A percentile compares a stretch with the other conserved stretches of the same genome.
phyloP scores from a whole-genome alignment of 2,113 vertebrate genomes.

The Hylia prasina region DNA sequence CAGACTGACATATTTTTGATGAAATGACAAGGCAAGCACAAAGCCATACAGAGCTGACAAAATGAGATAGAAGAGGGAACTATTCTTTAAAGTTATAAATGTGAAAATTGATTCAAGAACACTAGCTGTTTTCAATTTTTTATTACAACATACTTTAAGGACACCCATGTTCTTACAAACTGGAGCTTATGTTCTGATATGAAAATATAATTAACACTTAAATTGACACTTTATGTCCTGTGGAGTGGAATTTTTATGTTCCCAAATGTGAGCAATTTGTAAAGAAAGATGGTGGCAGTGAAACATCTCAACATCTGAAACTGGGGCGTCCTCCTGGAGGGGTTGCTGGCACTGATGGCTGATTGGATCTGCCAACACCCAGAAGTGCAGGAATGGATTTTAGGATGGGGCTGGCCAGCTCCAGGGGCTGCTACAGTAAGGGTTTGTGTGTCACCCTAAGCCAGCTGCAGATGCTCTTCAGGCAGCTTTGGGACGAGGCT shows the following conservation, averaged over 20 bases:
- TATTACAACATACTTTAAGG: constrained; percentile 54
- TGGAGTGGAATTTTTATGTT: not conserved
- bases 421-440: not conserved
- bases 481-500: not conserved
- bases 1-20: constrained; percentile 16
- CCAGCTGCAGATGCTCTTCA: not conserved
- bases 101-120: constrained; percentile 71
- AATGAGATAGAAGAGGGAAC: constrained; percentile 35
- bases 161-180: constrained; percentile 52
- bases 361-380: not conserved
- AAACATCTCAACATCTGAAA: not conserved
- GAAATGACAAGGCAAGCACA: constrained; percentile 31
- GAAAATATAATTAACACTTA: constrained; percentile 71
- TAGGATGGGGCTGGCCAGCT: not conserved
- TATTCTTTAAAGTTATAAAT: constrained; percentile 57
- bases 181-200: constrained; percentile 52
- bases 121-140: constrained; percentile 67
- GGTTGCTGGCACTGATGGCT: not conserved
- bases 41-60: constrained; percentile 3
- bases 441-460: not conserved
- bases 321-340: not conserved
- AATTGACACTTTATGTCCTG: constrained; percentile 16
- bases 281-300: not conserved
- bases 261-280: not conserved
- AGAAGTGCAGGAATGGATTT: not conserved